These are phyloP conservation scores for Hetaerina americana DNA, from an alignment of 1,140 invertebrate genomes.

Conservation along the genomic window DNA sequence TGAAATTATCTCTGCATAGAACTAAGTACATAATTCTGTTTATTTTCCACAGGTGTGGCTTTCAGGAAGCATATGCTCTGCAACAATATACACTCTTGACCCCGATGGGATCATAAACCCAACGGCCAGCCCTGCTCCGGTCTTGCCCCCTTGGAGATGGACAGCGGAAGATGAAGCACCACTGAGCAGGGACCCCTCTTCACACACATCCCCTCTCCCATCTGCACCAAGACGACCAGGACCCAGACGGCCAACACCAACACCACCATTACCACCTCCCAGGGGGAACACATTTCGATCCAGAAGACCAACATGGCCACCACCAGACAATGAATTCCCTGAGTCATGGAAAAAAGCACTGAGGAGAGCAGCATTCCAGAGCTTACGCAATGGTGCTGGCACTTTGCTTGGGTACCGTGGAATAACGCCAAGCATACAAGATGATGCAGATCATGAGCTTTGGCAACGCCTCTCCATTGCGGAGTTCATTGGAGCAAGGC, in stretches of 20 bases:
- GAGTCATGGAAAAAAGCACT: conserved; percentile 14
- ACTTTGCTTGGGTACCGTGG: conserved; percentile 15
- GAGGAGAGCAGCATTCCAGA: conserved; percentile 16
- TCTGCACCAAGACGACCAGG: too few species aligned
- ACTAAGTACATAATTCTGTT: too few species aligned
- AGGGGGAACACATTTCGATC: neutral
- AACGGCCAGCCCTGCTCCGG: neutral
- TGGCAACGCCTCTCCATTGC: conserved; percentile 15
- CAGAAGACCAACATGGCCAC: neutral
- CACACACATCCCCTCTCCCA: too few species aligned
- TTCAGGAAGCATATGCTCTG: neutral
- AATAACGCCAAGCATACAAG: conserved; percentile 8
- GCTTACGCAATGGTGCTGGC: conserved; percentile 12
- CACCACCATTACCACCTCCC: too few species aligned
- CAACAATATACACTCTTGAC: neutral
- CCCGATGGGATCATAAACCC: neutral
- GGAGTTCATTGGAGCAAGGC: neutral
- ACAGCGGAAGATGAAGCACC: neutral
- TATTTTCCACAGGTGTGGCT: neutral
- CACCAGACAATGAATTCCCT: neutral
- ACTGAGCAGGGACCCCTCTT: too few species aligned
- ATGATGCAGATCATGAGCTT: conserved; percentile 14
- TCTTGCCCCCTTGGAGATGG: neutral
- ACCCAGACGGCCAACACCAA: too few species aligned
- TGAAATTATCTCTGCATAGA: too few species aligned